Evolutionary conservation across 35 echinoderm and acorn worm species (phyloP), one percentile per base, ranked within the genome.

Genomic region (Apostichopus californicus): DNA sequence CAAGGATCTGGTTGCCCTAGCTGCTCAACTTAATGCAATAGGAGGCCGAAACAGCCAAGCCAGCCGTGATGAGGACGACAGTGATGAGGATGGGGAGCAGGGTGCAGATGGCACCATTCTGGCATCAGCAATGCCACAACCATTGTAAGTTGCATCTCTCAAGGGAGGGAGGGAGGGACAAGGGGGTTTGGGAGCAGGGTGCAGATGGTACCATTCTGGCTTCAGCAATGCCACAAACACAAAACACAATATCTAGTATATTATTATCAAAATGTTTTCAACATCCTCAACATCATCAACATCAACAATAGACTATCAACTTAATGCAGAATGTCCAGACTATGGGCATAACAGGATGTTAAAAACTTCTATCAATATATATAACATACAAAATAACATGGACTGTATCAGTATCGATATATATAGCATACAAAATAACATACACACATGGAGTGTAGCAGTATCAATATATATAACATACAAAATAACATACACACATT

Each of bases 1-100:
- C 11, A 68, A 99, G 97, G 95, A 96, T 80, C 86, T 99, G 55
- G 95, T 91, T 55, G 95, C 95, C 12, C 80, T 99, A 11, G 97
- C 97, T 8, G 97, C 95, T 80, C 97, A 99, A 65, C 83, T 99
- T 55, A 99, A 91, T 86, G 94, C 96, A 73, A 95, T 98, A 60
- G 92, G 92, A 78, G 93, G 93, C 7, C 18, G 89, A 71, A 53
- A 77, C 77, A 85, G 88, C 77, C 25, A 92, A 78, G 1, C 55
- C 86, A 12, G 90, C 66, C 55, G 93, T 80, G 95, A 95, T 1
- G 97, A 99, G 60, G 97, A 99, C 15, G 97, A 99, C 54, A 95
- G 95, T 22, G 97, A 98, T 72, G 94, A 94, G 2, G 93, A 81
- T 53, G 93, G 61, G 2, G 93, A 73, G 9, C 54, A 79, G n/a